A percentile compares a stretch with the other conserved stretches of the same genome.
phyloP scores from a whole-genome alignment of 1,140 invertebrate species.

The Wiebesia pumilae region DNA sequence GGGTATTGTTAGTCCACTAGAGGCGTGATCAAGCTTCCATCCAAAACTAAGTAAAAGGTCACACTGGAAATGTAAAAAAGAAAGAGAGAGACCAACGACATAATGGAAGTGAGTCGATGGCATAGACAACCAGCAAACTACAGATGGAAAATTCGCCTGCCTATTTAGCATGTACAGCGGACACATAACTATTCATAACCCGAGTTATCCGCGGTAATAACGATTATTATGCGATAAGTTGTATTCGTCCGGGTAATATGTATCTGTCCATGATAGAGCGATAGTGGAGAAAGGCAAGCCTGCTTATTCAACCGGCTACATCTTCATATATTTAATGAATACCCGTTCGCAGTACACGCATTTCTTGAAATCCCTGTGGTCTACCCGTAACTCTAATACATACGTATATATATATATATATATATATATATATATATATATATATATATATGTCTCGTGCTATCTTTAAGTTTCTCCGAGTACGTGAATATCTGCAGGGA shows the following conservation, averaged over 20 bases:
- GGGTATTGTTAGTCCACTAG: not conserved
- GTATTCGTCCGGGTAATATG: not conserved
- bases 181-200: constrained; percentile 61
- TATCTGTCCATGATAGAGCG: not conserved
- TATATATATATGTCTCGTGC: too few species aligned
- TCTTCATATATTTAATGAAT: not conserved
- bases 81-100: not conserved
- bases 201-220: constrained; percentile 55
- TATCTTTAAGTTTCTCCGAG: not conserved
- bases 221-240: constrained; percentile 59
- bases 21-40: not conserved
- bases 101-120: not conserved
- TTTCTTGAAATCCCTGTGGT: not conserved
- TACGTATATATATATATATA: too few species aligned
- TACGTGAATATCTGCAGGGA: not conserved
- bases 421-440: too few species aligned
- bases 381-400: not conserved
- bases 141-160: constrained; percentile 53
- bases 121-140: constrained; percentile 50
- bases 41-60: not conserved
- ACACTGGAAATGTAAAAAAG: not conserved
- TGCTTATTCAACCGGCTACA: not conserved
- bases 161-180: constrained; percentile 54
- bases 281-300: not conserved
- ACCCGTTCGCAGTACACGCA: not conserved